Evolutionary conservation across 2,113 vertebrate genomes (phyloP).

Genomic region (Ciconia boyciana): DNA sequence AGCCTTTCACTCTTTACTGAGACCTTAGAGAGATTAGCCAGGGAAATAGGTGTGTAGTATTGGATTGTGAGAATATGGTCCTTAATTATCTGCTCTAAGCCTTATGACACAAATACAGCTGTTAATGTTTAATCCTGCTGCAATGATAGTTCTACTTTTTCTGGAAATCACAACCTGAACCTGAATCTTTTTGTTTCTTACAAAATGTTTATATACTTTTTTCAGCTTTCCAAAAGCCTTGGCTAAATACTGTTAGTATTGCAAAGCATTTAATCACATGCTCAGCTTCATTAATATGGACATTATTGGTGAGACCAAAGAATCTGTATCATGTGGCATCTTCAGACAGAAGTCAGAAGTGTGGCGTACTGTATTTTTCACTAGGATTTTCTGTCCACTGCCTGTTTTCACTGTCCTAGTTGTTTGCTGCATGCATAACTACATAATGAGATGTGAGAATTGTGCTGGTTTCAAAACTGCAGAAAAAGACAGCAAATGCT

Average conservation of each 20-base stretch:
- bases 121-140: neutral
- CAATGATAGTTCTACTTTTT: neutral
- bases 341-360: neutral
- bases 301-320: neutral
- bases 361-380: neutral
- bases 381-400: neutral
- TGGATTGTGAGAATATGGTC: neutral
- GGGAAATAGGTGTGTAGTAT: neutral
- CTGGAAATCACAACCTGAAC: neutral
- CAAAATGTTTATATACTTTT: neutral
- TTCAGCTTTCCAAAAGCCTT: neutral
- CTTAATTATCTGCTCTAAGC: neutral
- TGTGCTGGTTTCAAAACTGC: neutral
- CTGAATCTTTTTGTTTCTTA: neutral
- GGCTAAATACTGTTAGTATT: neutral
- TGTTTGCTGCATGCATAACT: neutral
- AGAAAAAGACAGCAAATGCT: neutral
- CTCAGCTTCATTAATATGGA: neutral
- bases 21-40: neutral
- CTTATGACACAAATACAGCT: neutral
- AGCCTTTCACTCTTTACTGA: neutral
- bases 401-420: neutral
- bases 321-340: neutral
- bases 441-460: neutral
- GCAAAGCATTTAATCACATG: neutral